Evolutionary conservation across 1,140 invertebrate genomes (phyloP), one percentile per base, ranked within the genome.

Genomic region (Tetramorium simillimum): DNA sequence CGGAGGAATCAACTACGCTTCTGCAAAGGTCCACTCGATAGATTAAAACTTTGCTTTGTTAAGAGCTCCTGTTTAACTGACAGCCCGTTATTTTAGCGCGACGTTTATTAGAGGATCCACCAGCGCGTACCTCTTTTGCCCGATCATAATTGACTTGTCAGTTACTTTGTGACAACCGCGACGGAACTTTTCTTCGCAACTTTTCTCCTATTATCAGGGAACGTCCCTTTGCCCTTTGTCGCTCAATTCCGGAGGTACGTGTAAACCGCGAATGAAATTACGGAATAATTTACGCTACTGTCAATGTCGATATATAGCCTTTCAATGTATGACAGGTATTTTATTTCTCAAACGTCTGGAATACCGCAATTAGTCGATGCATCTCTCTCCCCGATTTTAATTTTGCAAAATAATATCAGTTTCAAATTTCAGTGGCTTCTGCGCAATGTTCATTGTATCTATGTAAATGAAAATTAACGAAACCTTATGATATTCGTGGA

Each of bases 41-140:
- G 69, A 84, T 84, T 84, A 84, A 84, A 84, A 84, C 80, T 75
- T 72, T 73, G 80, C 53, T 75, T 84, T 75, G 80, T 84, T 60
- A 75, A 84, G 69, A 75, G 80, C 56, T 58, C 28, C 56, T 37
- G 69, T 60, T 84, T 84, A 84, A 84, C 80, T 60, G 80, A 62
- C 80, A 40, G 60, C n/a, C 51, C 69, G 69, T 75, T 84, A 75
- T 84, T 84, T 75, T 73, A 73, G 40, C 80, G 80, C 80, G 69
- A 84, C 80, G n/a, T 84, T 84, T 84, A 84, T 84, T 84, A 84
- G 69, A 75, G 53, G 24, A 84, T 75, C 80, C 56, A 28, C 5
- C 37, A 14, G 53, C 69, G 69, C 80, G 53, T 16, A 46, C 51
- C 69, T 49, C 28, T 21, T 75, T 51, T 49, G 53, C 40, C 53